Evolutionary conservation across 1,140 invertebrate species (phyloP).

Genomic region (Nasonia giraulti): DNA sequence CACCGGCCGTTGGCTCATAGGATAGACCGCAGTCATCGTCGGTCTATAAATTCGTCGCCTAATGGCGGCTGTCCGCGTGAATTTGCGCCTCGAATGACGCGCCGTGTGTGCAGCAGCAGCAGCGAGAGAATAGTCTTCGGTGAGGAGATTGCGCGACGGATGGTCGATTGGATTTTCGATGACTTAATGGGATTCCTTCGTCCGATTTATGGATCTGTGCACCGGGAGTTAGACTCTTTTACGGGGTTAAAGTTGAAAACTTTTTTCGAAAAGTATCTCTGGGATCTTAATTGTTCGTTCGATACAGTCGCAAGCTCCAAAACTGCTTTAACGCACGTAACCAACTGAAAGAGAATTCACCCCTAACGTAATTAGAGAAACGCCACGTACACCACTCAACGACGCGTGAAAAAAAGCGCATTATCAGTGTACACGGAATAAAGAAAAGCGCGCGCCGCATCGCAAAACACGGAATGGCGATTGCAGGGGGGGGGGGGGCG

Average conservation of each 20-base stretch:
- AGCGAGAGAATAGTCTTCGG: neutral
- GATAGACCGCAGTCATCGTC: slow-evolving; percentile 50
- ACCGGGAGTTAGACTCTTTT: too few relatives aligned
- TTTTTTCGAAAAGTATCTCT: too few relatives aligned
- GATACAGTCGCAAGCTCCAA: too few relatives aligned
- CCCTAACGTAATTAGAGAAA: slow-evolving; percentile 30
- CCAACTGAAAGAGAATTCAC: neutral
- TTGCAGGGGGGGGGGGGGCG: neutral
- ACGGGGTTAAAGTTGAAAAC: too few relatives aligned
- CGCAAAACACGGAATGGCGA: neutral
- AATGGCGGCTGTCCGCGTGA: slow-evolving; percentile 34
- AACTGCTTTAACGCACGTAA: neutral
- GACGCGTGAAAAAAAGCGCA: neutral
- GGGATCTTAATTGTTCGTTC: too few relatives aligned
- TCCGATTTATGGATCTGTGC: too few relatives aligned
- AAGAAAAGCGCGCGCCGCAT: neutral
- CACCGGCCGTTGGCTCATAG: slow-evolving; percentile 7
- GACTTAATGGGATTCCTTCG: neutral
- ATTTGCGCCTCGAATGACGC: slow-evolving; percentile 38
- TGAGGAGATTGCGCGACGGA: neutral
- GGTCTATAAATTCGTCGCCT: slow-evolving; percentile 50
- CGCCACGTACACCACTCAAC: too few relatives aligned
- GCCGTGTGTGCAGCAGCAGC: neutral
- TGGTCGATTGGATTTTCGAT: slow-evolving; percentile 17
- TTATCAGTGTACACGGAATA: neutral